phyloP scores from a whole-genome alignment of 2,888 invertebrate genomes.

The Lasioglossum villosulum region DNA sequence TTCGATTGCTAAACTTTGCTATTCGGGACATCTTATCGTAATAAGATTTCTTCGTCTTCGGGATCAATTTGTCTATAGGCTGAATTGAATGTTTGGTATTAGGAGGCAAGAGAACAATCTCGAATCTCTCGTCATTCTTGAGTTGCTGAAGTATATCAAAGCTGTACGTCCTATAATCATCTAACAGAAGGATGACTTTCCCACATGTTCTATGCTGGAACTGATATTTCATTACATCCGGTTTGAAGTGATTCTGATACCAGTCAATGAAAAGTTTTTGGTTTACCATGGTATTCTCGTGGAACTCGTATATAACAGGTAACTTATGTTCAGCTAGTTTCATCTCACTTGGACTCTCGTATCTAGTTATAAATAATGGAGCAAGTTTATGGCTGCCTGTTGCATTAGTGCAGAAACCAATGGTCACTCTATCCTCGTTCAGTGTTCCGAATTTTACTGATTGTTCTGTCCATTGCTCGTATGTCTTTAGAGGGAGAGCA shows the following conservation, averaged over 20 bases:
- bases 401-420: background rate
- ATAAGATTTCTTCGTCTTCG: background rate
- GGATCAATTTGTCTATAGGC: background rate
- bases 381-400: slow-evolving; percentile 6
- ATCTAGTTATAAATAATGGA: background rate
- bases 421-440: slow-evolving; percentile 5
- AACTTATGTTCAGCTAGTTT: background rate
- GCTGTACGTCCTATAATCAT: background rate
- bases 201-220: background rate
- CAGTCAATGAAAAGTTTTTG: background rate
- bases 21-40: background rate
- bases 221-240: slow-evolving; percentile 6
- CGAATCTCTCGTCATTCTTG: background rate
- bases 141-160: background rate
- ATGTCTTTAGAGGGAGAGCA: background rate
- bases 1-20: background rate
- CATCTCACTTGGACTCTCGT: background rate
- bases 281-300: background rate
- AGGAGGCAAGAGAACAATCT: slow-evolving; percentile 3
- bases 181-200: background rate
- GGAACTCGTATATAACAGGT: slow-evolving; percentile 1
- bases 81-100: background rate
- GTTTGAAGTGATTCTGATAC: slow-evolving; percentile 17
- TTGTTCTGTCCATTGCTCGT: background rate
- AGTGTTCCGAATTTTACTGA: background rate